These are phyloP conservation scores for Lynx canadensis DNA, from an alignment of 2,113 vertebrate genomes.

Conservation along the genomic window DNA sequence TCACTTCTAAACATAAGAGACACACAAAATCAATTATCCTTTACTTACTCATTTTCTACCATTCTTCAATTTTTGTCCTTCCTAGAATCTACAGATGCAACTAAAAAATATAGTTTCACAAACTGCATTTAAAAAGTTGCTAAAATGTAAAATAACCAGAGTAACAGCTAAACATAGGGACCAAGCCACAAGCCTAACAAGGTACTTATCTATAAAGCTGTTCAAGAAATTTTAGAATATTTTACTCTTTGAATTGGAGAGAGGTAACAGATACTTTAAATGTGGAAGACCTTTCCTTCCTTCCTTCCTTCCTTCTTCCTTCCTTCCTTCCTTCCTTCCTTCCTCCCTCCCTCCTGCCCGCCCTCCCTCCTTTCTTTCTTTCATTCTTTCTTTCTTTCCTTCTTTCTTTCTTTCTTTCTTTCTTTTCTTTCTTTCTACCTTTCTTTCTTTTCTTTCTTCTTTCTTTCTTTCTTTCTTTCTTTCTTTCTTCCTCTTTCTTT, in stretches of 20 bases:
- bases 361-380: too few relatives aligned
- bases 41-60: neutral
- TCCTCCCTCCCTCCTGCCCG: rapidly evolving
- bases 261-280: neutral
- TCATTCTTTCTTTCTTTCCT: too few relatives aligned
- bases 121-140: neutral
- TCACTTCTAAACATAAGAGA: neutral
- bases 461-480: too few relatives aligned
- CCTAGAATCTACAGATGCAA: neutral
- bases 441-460: too few relatives aligned
- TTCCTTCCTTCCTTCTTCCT: too few relatives aligned
- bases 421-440: too few relatives aligned
- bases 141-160: neutral
- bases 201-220: neutral
- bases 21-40: neutral
- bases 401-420: too few relatives aligned
- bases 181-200: neutral
- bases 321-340: too few relatives aligned
- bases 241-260: neutral
- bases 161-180: neutral
- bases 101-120: neutral
- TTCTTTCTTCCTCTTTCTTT: too few relatives aligned
- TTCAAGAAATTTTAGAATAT: neutral
- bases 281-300: neutral
- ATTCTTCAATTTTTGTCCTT: neutral